phyloP scores from a whole-genome alignment of 2,888 invertebrate genomes.

The Drosophila planitibia region DNA sequence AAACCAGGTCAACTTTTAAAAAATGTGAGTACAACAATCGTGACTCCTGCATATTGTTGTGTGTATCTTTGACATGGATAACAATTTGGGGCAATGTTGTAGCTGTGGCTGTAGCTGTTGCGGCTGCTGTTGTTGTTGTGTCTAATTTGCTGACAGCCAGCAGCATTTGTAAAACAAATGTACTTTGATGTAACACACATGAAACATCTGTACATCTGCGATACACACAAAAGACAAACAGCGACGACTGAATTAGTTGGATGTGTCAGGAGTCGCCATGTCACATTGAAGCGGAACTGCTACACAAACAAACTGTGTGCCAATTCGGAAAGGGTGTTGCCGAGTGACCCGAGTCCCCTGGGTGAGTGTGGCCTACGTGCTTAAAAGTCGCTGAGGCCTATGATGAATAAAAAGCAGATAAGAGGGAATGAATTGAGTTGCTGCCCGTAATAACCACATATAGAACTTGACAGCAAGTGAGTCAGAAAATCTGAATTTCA shows the following conservation, averaged over 20 bases:
- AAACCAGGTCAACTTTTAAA: conserved; percentile 32
- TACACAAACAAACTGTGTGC: conserved; percentile 43
- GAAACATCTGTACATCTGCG: conserved; percentile 48
- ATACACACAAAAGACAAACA: conserved; percentile 30
- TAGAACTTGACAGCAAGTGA: conserved; percentile 29
- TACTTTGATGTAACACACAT: conserved; percentile 76
- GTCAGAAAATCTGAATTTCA: conserved; percentile 18
- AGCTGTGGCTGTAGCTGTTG: conserved; percentile 5
- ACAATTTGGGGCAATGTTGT: conserved; percentile 43
- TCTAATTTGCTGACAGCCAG: conserved; percentile 65
- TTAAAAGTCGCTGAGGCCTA: neutral
- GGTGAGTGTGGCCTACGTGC: conserved; percentile 33
- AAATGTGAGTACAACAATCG: conserved; percentile 29
- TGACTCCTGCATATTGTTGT: conserved; percentile 51
- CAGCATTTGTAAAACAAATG: conserved; percentile 64
- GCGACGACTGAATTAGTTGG: conserved; percentile 44
- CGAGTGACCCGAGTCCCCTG: neutral
- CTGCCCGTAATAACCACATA: conserved; percentile 13
- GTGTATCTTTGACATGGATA: conserved; percentile 44
- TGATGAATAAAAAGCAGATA: conserved; percentile 8
- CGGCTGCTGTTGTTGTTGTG: conserved; percentile 28
- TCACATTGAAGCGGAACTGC: conserved; percentile 19
- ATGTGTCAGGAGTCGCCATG: conserved; percentile 10
- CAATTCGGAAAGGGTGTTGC: conserved; percentile 40
- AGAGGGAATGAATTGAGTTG: neutral